These are phyloP conservation scores for Planiliza haematocheilus DNA, from an alignment of 2,113 vertebrate genomes.

Conservation along the genomic window DNA sequence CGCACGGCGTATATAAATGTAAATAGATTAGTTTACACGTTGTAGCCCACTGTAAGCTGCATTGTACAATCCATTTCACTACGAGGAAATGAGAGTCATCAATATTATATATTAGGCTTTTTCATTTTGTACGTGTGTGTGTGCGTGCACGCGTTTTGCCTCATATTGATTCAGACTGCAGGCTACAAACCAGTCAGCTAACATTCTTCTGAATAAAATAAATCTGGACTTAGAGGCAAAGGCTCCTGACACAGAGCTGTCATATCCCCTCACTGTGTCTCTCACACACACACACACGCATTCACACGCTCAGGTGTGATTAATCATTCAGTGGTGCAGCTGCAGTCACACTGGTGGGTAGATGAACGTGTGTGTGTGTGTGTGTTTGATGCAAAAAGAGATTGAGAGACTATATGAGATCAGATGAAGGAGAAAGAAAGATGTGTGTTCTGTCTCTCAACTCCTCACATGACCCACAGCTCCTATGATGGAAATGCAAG, in stretches of 20 bases:
- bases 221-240: conserved; percentile 65
- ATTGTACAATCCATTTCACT: conserved; percentile 39
- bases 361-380: conserved; percentile 53
- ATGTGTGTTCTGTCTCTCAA: conserved; percentile 27
- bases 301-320: conserved; percentile 7
- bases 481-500: neutral
- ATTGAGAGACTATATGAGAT: conserved; percentile 15
- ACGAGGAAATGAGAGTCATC: conserved; percentile 62
- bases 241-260: conserved; percentile 69
- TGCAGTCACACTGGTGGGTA: conserved; percentile 35
- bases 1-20: conserved; percentile 35
- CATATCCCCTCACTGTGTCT: conserved; percentile 55
- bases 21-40: conserved; percentile 48
- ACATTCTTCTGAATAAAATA: conserved; percentile 69
- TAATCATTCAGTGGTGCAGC: conserved; percentile 30
- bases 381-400: conserved; percentile 10
- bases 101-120: conserved; percentile 46
- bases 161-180: conserved; percentile 68
- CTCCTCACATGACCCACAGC: conserved; percentile 11
- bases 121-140: conserved; percentile 6
- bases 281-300: neutral
- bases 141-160: conserved; percentile 12
- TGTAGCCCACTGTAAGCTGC: conserved; percentile 19
- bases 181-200: conserved; percentile 65
- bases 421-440: neutral